These are phyloP conservation scores for Tetragnatha montana DNA, from an alignment of 2,888 invertebrate genomes.

Conservation along the genomic window DNA sequence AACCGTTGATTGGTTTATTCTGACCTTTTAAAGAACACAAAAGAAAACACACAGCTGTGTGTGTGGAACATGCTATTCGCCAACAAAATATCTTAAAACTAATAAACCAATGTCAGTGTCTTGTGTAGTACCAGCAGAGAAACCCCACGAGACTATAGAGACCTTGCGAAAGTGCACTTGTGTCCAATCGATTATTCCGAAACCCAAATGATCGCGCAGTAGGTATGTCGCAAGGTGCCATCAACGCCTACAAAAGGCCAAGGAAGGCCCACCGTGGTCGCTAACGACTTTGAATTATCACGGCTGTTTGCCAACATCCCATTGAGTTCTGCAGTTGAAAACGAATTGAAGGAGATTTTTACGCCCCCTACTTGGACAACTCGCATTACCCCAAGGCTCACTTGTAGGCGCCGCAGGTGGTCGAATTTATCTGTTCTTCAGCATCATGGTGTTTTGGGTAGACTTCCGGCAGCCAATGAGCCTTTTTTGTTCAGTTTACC, in stretches of 20 bases:
- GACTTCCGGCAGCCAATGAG: conserved; percentile 24
- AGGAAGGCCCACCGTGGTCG: background rate
- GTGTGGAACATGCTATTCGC: too few relatives aligned
- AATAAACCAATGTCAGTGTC: too few relatives aligned
- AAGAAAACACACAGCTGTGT: too few relatives aligned
- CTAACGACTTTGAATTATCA: background rate
- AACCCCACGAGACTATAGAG: background rate
- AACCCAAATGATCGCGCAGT: background rate
- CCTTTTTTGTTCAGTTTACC: background rate
- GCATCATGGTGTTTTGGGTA: conserved; percentile 8
- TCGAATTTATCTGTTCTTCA: conserved; percentile 26
- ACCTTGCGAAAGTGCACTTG: background rate
- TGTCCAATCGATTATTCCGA: background rate
- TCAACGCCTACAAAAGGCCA: background rate
- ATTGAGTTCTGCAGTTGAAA: background rate
- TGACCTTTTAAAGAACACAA: too few relatives aligned
- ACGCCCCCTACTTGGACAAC: background rate
- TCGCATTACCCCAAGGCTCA: conserved; percentile 10
- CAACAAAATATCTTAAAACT: too few relatives aligned
- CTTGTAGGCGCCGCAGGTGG: background rate
- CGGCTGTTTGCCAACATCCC: background rate
- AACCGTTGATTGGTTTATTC: too few relatives aligned
- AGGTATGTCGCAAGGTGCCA: background rate
- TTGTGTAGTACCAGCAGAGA: too few relatives aligned
- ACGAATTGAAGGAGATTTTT: background rate